A percentile compares a stretch with the other conserved stretches of the same genome.
phyloP scores from a whole-genome alignment of 53 echinoderm and acorn worm genomes.

The Zoroaster sp. region DNA sequence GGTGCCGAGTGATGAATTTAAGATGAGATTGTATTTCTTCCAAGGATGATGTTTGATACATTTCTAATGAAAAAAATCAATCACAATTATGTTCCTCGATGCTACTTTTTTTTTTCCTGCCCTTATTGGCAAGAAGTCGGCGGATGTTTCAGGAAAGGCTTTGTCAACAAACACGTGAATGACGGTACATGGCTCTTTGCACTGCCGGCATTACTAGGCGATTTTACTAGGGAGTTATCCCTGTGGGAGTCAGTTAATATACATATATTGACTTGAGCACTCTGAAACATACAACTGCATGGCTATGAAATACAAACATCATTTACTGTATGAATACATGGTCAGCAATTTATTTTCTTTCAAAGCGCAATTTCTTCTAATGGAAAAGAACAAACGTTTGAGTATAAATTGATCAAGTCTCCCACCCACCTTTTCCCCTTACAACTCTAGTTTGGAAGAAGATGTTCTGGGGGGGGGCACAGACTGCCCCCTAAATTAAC shows the following conservation, averaged over 20 bases:
- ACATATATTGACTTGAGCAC: neutral
- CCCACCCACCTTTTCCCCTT: no score
- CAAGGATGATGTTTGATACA: neutral
- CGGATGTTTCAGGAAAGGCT: neutral
- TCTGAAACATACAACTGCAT: neutral
- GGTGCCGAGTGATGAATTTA: neutral
- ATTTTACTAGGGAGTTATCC: neutral
- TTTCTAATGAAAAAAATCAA: neutral
- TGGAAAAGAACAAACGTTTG: no score
- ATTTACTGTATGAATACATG: slow-evolving; percentile 2
- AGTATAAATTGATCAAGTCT: no score
- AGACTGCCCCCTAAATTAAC: no score
- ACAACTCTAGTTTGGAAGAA: no score
- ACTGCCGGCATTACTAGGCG: neutral
- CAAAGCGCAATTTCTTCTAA: no score
- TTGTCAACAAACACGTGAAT: neutral
- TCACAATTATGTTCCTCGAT: neutral
- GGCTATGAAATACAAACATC: neutral
- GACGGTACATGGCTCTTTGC: neutral
- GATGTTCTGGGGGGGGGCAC: no score
- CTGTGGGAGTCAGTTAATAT: neutral
- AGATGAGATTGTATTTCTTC: no score
- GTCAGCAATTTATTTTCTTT: no score
- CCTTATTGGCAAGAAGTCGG: neutral
- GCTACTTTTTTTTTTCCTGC: neutral